These are phyloP conservation scores for Macquaria ambigua DNA, from an alignment of 2,113 vertebrate species.

Conservation along the genomic window DNA sequence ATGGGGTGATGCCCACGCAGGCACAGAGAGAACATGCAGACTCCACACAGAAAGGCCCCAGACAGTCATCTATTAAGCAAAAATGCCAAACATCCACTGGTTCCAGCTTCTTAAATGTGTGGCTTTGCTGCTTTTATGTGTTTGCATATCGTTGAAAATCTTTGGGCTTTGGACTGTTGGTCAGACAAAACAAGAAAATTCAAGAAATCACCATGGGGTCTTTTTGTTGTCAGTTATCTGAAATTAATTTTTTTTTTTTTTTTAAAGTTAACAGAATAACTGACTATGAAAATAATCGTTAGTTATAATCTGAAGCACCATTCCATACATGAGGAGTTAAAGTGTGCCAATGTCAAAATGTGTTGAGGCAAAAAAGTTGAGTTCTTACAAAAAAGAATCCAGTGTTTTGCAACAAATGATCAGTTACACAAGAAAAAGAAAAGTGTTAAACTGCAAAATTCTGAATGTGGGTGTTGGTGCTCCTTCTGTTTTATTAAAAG, in stretches of 20 bases:
- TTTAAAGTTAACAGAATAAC: neutral
- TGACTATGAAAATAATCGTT: neutral
- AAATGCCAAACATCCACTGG: neutral
- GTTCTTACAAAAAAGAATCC: neutral
- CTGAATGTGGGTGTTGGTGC: neutral
- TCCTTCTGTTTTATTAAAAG: neutral
- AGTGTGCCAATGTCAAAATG: neutral
- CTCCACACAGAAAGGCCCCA: neutral
- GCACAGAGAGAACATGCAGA: no score
- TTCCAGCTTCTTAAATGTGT: neutral
- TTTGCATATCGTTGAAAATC: neutral
- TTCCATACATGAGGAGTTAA: neutral
- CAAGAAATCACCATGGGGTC: neutral
- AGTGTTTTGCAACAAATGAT: slow-evolving; percentile 1
- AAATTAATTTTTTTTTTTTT: no score
- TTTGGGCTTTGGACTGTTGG: neutral
- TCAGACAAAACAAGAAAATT: neutral
- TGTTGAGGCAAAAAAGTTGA: neutral
- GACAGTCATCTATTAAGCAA: neutral
- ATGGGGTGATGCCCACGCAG: no score
- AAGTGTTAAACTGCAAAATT: neutral
- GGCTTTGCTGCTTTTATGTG: neutral
- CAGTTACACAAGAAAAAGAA: slow-evolving; percentile 1
- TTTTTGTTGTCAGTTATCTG: neutral
- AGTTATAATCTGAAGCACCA: no score